phyloP scores from a whole-genome alignment of 2,888 invertebrate genomes.

The Metalampra italica region DNA sequence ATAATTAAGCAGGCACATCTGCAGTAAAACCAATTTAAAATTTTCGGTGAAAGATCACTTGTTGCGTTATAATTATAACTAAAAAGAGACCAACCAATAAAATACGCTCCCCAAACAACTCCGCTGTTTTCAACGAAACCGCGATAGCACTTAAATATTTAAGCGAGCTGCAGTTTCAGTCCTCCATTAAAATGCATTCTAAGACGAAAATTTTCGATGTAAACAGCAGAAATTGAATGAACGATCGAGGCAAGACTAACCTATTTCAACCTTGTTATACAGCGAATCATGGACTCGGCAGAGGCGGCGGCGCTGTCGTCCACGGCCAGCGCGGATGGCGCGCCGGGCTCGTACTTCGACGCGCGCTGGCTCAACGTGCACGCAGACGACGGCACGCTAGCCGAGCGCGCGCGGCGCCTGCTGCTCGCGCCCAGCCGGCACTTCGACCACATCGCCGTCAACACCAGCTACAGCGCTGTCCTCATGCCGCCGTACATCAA shows the following conservation, averaged over 20 bases:
- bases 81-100: too few relatives aligned
- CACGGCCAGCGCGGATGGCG: slow-evolving; percentile 77
- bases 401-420: slow-evolving; percentile 84
- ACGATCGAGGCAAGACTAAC: not conserved
- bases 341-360: slow-evolving; percentile 84
- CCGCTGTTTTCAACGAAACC: too few relatives aligned
- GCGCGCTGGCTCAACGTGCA: slow-evolving; percentile 89
- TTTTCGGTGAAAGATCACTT: too few relatives aligned
- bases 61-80: too few relatives aligned
- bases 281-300: slow-evolving; percentile 95
- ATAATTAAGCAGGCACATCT: too few relatives aligned
- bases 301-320: slow-evolving; percentile 87
- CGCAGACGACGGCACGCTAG: slow-evolving; percentile 85
- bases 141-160: too few relatives aligned
- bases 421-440: slow-evolving; percentile 87
- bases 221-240: too few relatives aligned
- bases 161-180: too few relatives aligned
- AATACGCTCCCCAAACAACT: too few relatives aligned
- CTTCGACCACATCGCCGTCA: slow-evolving; percentile 92
- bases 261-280: not conserved
- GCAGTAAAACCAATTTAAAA: too few relatives aligned
- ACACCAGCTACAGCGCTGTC: slow-evolving; percentile 91
- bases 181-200: too few relatives aligned
- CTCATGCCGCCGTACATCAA: slow-evolving; percentile 90
- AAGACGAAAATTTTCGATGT: too few relatives aligned